Conservation (phyloP, 2,113 vertebrate genomes). For the Varanus salvator region DNA sequence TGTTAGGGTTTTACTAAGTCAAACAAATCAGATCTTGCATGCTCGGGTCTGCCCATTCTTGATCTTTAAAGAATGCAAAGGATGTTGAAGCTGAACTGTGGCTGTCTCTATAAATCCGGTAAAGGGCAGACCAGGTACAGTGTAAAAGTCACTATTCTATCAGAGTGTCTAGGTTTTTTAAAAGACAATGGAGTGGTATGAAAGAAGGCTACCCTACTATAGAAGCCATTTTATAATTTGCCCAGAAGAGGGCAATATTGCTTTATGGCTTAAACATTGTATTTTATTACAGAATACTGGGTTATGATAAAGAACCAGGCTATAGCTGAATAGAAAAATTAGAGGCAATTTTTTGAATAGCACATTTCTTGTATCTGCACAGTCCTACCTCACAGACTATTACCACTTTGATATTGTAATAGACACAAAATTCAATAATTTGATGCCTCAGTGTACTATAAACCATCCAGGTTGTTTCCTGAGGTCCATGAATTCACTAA, state of each 20-base stretch:
- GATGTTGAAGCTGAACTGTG: background rate
- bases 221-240: rapidly evolving
- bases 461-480: background rate
- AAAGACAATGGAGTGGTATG: background rate
- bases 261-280: background rate
- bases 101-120: background rate
- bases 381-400: background rate
- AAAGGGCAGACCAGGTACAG: background rate
- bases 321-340: background rate
- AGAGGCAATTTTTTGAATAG: background rate
- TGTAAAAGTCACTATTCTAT: background rate
- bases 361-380: background rate
- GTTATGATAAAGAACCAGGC: background rate
- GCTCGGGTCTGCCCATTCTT: too few species aligned
- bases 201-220: background rate
- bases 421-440: background rate
- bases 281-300: rapidly evolving
- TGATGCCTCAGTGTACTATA: background rate
- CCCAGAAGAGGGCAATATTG: constrained; percentile 55
- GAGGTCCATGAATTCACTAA: background rate
- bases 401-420: background rate
- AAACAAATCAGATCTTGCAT: too few species aligned
- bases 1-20: too few species aligned
- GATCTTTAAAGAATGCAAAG: background rate
- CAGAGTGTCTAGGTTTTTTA: background rate